Evolutionary conservation across 2,888 invertebrate genomes (phyloP).

Genomic region (Petrolisthes manimaculis): DNA sequence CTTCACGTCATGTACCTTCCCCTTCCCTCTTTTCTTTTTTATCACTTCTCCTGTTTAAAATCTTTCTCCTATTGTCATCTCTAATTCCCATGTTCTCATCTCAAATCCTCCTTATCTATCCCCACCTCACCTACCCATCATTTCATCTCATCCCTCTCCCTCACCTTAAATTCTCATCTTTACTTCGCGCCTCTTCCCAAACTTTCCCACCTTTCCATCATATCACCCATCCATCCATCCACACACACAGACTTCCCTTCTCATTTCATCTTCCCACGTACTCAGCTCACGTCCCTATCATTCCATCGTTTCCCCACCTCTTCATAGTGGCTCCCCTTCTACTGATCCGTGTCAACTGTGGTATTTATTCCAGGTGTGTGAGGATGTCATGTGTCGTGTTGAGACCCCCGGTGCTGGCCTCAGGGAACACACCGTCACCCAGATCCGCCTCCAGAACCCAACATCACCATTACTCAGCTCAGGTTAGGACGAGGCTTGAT

Average conservation of each 20-base stretch:
- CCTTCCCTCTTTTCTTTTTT: not conserved
- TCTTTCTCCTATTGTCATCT: not conserved
- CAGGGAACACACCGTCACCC: no score
- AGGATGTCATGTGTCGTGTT: not conserved
- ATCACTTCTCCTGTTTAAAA: not conserved
- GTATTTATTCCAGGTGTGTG: not conserved
- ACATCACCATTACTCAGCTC: no score
- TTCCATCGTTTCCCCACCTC: not conserved
- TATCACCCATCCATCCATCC: not conserved
- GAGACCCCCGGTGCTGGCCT: not conserved
- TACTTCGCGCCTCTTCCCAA: not conserved
- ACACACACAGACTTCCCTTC: not conserved
- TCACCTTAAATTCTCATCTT: not conserved
- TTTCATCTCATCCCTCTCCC: not conserved
- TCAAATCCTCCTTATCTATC: not conserved
- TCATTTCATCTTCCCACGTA: not conserved
- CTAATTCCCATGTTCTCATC: not conserved
- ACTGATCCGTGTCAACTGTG: not conserved
- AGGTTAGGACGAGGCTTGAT: no score
- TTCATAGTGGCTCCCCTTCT: not conserved
- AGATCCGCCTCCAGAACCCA: no score
- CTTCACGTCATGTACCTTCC: not conserved
- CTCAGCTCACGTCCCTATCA: not conserved
- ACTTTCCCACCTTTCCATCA: not conserved
- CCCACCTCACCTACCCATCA: not conserved